Base-by-base conservation (phyloP, 2,113 vertebrate species). In the Genyomyrus donnyi region DNA sequence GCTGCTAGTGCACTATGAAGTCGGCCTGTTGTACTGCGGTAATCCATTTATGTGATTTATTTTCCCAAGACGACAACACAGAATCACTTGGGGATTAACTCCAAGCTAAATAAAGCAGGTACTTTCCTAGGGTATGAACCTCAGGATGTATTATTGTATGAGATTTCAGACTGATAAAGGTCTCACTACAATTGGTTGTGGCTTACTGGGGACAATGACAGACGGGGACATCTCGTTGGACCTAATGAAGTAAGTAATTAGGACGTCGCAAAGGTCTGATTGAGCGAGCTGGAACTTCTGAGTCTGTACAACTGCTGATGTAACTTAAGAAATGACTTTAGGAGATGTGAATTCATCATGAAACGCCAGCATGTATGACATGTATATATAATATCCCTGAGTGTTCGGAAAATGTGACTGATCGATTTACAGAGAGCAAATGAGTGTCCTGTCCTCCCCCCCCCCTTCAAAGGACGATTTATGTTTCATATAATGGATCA, bases 31-130 rank as follows among this genome's bases (percentile, higher is more conserved):
- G 10, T 31, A 70, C 27, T 3, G 1, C 62, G 88, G 91, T 92
- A 91, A 94, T 96, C 92, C 93, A 91, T 95, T 95, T 92, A 88
- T 92, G 93, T 94, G 93, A 95, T 94, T 95, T 95, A 94, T 95
- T 95, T 95, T 86, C 92, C 93, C 95, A 95, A 94, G 90, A 94
- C 96, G 95, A 96, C 96, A 92, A 97, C 83, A 89, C 92, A 93
- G 93, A 95, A 96, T 97, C 97, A 96, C 90, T 90, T 85, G 91
- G 45, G 94, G 95, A 95, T 96, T 95, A 96, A 92, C 91, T 91
- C 31, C 89, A 94, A 93, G 93, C 86, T 52, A 93, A 93, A 93
- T 93, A 56, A 85, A 89, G 91, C 87, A 85, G 80, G 87, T 85
- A 21, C 89, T 90, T 88, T 88, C 86, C 92, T 45, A 88, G 53